Base-by-base conservation (phyloP, 30 jellyfish, hydroid and myxozoan species). In the Cassiopea andromeda region DNA sequence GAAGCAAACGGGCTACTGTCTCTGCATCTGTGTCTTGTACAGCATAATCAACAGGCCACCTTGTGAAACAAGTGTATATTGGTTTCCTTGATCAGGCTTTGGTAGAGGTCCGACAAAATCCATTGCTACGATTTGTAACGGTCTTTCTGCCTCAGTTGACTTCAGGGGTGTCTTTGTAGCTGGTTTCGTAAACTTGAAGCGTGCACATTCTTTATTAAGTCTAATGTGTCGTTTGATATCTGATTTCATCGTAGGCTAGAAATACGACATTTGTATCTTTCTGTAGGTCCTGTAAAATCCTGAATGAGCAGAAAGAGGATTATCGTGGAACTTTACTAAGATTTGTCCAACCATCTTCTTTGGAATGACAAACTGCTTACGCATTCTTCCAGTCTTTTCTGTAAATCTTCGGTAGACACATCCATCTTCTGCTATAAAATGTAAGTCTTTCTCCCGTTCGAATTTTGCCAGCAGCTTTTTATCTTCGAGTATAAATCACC, bases 41-140 rank as follows among this genome's bases (percentile, higher is more conserved):
- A 69, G 87, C 73, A 13, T 60, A 89, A n/a, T 12, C 89, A 49
- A 72, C 93, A 81, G 93, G 81, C 93, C 97, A 70, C 79, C 45
- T 58, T 80, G 80, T 80, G 89, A 44, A 44, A 78, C 92, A 14
- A 48, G 83, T 15, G 76, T 77, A 57, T 78, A 80, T 48, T 43
- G 44, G 61, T 74, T 86, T 17, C 94, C 82, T 86, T 46, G 45
- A 47, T 16, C 27, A 7, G 58, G 50, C 78, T 68, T 81, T 48
- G 89, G 38, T 81, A 81, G 77, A 10, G 89, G 89, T 59, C 89
- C 80, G 17, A 81, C 77, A 60, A 81, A 81, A 43, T 81, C 89
- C 89, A 81, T 81, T 46, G 89, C 81, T 47, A 60, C 90, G 43
- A 72, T 87, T 72, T 68, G 76, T 72, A 85, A 69, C 16, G 93